Conservation (phyloP, 1,140 invertebrate genomes). For the Camponotus floridanus region DNA sequence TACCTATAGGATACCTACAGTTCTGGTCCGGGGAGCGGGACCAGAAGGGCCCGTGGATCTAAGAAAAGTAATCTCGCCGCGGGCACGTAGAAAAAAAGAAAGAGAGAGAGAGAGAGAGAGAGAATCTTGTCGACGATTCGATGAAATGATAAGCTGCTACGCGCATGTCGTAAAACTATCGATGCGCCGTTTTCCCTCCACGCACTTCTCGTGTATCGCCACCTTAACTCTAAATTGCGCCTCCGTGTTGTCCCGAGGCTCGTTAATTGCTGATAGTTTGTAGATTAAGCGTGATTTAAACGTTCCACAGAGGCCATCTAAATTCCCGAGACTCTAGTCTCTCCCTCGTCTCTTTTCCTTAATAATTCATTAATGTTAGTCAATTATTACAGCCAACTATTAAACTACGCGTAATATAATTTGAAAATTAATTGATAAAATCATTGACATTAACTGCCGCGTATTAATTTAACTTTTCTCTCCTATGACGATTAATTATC, state of each 20-base stretch:
- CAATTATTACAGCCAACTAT: constrained; percentile 4
- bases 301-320: not conserved
- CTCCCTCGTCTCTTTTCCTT: constrained; percentile 1
- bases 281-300: constrained; percentile 47
- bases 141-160: constrained; percentile 60
- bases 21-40: constrained; percentile 27
- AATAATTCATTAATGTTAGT: not conserved
- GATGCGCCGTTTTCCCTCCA: constrained; percentile 47
- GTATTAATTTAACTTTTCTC: not conserved
- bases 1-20: constrained; percentile 32
- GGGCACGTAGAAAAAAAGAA: not conserved
- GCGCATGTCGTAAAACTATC: constrained; percentile 50
- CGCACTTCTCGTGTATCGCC: constrained; percentile 14
- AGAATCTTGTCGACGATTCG: constrained; percentile 57
- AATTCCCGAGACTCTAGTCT: not conserved
- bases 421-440: not conserved
- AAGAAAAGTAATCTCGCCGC: constrained; percentile 54
- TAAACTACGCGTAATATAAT: not conserved
- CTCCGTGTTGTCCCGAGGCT: constrained; percentile 39
- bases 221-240: constrained; percentile 56
- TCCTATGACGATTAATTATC: not conserved
- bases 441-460: not conserved
- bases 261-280: constrained; percentile 49
- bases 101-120: constrained; percentile 3
- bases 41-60: constrained; percentile 46